These are phyloP conservation scores for Actinemys pallida DNA, from an alignment of 2,113 vertebrate genomes.

Conservation along the genomic window DNA sequence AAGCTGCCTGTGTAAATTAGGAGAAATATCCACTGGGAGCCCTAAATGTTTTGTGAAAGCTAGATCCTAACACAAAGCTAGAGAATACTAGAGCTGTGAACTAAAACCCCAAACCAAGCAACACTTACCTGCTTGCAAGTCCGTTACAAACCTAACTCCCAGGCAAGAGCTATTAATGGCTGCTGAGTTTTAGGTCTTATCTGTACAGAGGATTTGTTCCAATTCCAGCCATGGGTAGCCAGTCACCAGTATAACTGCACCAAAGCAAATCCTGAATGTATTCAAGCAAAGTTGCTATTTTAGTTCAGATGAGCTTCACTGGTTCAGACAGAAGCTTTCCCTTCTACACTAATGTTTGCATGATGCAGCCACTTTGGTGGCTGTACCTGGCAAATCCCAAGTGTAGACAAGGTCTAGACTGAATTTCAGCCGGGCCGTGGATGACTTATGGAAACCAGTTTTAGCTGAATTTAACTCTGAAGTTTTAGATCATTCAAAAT, in stretches of 20 bases:
- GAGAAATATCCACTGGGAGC: not conserved
- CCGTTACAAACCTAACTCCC: fast-evolving
- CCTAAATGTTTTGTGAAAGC: not conserved
- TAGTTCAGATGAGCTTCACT: not conserved
- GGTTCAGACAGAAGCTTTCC: not conserved
- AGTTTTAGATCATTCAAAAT: constrained; percentile 65
- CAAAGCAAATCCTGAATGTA: not conserved
- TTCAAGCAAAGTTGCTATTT: not conserved
- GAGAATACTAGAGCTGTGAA: fast-evolving
- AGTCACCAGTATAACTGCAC: not conserved
- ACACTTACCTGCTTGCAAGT: fast-evolving
- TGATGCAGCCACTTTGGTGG: fast-evolving
- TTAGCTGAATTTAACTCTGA: constrained; percentile 56
- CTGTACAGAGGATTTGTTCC: not conserved
- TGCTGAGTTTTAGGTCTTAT: not conserved
- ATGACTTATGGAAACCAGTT: constrained; percentile 48
- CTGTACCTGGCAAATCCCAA: constrained; percentile 7
- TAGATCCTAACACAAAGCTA: not conserved
- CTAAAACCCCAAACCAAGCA: not conserved
- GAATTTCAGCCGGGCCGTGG: not conserved
- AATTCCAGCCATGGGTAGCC: fast-evolving
- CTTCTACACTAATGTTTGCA: not conserved
- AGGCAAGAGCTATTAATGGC: not conserved
- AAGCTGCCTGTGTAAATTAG: not conserved
- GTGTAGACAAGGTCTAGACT: not conserved